A percentile compares a stretch with the other conserved stretches of the same genome.
Evolutionary conservation across 1,140 invertebrate genomes (phyloP).

Genomic region (Tribolium castaneum): DNA sequence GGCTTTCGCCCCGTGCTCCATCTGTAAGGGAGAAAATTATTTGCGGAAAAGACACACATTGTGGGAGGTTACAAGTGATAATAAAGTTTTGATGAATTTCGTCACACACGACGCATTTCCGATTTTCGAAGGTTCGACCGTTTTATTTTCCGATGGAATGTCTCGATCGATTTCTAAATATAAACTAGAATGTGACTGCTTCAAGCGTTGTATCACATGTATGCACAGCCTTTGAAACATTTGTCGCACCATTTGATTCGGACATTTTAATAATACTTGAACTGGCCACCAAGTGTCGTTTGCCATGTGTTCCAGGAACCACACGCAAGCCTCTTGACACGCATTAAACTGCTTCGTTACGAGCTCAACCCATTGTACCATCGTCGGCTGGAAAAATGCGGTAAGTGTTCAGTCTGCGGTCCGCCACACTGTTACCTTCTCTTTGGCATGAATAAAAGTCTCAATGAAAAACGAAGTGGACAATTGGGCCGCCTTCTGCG

Average conservation of each 20-base stretch:
- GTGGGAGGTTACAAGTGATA: conserved; percentile 78
- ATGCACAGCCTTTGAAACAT: conserved; percentile 94
- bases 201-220: conserved; percentile 91
- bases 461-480: conserved; percentile 96
- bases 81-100: conserved; percentile 88
- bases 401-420: not conserved
- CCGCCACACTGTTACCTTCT: conserved; percentile 75
- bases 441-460: conserved; percentile 96
- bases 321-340: conserved; percentile 90
- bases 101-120: conserved; percentile 91
- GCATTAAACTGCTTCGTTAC: conserved; percentile 94
- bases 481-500: conserved; percentile 86
- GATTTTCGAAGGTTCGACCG: conserved; percentile 71
- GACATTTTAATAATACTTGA: conserved; percentile 91
- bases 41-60: not conserved
- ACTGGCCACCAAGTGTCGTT: conserved; percentile 94
- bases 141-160: conserved; percentile 67
- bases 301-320: conserved; percentile 94
- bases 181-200: conserved; percentile 75
- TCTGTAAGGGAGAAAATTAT: conserved; percentile 64
- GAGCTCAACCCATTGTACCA: conserved; percentile 96
- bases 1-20: conserved; percentile 89
- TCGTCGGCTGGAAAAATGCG: conserved; percentile 79
- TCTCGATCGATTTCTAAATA: conserved; percentile 77
- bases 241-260: conserved; percentile 94